Evolutionary conservation across 2,797 vertebrate genomes (phyloP), one percentile per base, ranked within the genome.

Genomic region (Galagoides demidoff): DNA sequence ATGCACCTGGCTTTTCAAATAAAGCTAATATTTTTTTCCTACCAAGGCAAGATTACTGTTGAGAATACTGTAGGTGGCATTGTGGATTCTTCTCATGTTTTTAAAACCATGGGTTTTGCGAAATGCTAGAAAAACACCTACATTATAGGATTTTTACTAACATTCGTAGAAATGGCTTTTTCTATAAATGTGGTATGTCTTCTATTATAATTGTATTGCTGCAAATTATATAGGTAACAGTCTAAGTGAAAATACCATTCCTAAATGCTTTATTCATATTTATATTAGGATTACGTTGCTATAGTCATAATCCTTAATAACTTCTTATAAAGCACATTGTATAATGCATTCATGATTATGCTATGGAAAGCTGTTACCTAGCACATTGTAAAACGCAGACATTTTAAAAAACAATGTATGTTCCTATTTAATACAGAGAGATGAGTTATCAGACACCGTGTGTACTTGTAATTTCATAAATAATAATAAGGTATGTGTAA

Each of bases 251-350:
- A 97, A 97, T 95, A 96, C 97, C 96, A 83, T 98, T 98, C 96
- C 97, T 98, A 98, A 98, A 97, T 97, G 98, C 98, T 98, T 98
- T 98, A 97, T 98, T 98, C 97, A 93, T 98, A 98, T 98, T 97
- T 98, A 98, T 98, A 96, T 98, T 98, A 97, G 97, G 97, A 97
- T 98, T 98, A 98, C 37, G 3, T 98, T 97, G 96, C 98, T 97
- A 63, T 96, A 98, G 98, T 97, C 98, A 98, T 98, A 98, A 98
- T 98, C 98, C 97, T 98, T 98, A 98, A 98, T 98, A 98, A 98
- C 98, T 98, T 98, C 96, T 98, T 98, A 98, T 98, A 98, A 98
- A 98, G 97, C 97, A 96, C 76, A 87, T 98, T 98, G 97, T 97
- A 97, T 98, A 98, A 98, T 95, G 96, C 97, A 96, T 97, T 97